phyloP scores from a whole-genome alignment of 2,113 vertebrate species.

The Podarcis raffonei region DNA sequence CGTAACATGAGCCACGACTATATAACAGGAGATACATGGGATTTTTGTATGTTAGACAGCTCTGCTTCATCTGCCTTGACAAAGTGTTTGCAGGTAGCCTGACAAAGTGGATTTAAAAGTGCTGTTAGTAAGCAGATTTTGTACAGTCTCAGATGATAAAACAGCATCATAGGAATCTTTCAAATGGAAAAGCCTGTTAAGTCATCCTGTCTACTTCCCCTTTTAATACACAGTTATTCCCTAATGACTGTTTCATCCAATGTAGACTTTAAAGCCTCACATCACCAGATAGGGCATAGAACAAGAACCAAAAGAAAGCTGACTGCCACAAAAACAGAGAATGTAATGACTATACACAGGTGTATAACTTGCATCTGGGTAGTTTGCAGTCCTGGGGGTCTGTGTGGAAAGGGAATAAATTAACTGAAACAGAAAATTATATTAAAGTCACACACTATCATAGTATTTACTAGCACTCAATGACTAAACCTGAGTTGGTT shows the following conservation, averaged over 20 bases:
- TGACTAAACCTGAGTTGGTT: neutral
- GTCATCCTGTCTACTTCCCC: neutral
- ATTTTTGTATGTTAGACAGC: neutral
- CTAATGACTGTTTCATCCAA: neutral
- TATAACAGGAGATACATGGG: no score
- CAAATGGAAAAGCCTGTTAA: neutral
- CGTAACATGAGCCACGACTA: no score
- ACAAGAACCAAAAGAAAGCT: neutral
- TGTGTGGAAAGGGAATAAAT: neutral
- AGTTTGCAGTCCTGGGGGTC: neutral
- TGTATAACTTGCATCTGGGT: no score
- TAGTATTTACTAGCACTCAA: neutral
- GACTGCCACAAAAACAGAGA: neutral
- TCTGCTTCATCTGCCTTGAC: neutral
- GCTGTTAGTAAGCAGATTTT: constrained; percentile 15
- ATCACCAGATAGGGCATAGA: neutral
- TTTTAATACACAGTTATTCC: neutral
- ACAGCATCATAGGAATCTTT: neutral
- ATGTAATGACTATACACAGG: neutral
- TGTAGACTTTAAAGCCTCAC: constrained; percentile 13
- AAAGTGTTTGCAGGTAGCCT: neutral
- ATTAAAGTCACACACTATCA: neutral
- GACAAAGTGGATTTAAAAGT: constrained; percentile 21
- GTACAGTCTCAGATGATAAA: neutral
- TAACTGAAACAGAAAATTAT: neutral